Percentiles rank a stretch among this genome's conserved stretches.
Conservation (phyloP, 2,113 vertebrate species). For the Ascaphus truei region DNA sequence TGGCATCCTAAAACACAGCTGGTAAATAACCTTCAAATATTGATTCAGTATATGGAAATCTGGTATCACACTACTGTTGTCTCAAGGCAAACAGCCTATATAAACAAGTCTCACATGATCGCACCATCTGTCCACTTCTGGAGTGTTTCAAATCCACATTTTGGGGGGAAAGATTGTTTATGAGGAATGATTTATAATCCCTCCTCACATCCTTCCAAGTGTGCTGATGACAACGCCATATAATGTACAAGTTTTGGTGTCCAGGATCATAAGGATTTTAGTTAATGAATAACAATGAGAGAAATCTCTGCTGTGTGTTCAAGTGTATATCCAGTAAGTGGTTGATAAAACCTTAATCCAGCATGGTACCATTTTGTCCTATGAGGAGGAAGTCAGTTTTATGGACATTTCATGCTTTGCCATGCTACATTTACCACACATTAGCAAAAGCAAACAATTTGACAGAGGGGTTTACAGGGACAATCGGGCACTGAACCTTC, state of each 20-base stretch:
- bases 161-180: constrained; percentile 57
- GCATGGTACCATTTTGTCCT: constrained; percentile 44
- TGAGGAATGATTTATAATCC: constrained; percentile 61
- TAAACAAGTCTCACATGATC: constrained; percentile 73
- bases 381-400: constrained; percentile 55
- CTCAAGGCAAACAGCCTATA: constrained; percentile 84
- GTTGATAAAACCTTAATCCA: constrained; percentile 45
- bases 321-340: constrained; percentile 40
- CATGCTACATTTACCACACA: constrained; percentile 66
- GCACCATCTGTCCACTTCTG: constrained; percentile 66
- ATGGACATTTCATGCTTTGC: constrained; percentile 54
- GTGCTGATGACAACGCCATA: constrained; percentile 43
- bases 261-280: constrained; percentile 46
- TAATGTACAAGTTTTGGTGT: constrained; percentile 49
- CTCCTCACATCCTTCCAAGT: constrained; percentile 48
- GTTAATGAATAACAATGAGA: constrained; percentile 51
- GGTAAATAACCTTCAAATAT: constrained; percentile 83
- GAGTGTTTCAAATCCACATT: constrained; percentile 61
- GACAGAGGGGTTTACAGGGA: constrained; percentile 56
- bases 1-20: constrained; percentile 95
- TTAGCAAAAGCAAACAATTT: constrained; percentile 64
- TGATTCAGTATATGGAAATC: constrained; percentile 83
- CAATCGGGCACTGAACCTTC: constrained; percentile 47
- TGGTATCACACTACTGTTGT: constrained; percentile 68
- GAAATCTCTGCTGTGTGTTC: constrained; percentile 47